phyloP scores from a whole-genome alignment of 1,140 invertebrate species.

The Lanistes nyassanus region DNA sequence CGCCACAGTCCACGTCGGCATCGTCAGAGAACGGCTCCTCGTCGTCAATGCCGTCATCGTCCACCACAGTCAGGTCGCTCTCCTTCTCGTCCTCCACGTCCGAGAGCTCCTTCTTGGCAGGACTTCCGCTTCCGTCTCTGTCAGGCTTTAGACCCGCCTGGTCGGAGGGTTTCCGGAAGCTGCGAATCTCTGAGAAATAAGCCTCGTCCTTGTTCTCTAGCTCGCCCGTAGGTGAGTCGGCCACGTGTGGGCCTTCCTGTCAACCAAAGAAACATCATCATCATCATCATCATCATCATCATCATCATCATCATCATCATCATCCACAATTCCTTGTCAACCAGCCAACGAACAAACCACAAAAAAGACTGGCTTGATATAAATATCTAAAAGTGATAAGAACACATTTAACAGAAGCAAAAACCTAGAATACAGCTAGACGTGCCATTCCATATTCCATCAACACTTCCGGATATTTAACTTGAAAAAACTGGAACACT shows the following conservation, averaged over 20 bases:
- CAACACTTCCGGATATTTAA: no score
- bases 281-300: no score
- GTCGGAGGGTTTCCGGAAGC: constrained; percentile 79
- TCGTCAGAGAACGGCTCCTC: constrained; percentile 27
- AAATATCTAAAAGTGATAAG: no score
- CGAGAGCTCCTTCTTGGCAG: constrained; percentile 24
- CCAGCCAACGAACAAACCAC: no score
- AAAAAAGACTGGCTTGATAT: no score
- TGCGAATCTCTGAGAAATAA: constrained; percentile 88
- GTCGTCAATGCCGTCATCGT: constrained; percentile 36
- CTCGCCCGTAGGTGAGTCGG: constrained; percentile 80
- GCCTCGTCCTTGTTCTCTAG: constrained; percentile 85
- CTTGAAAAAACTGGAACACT: no score
- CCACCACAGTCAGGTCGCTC: constrained; percentile 27
- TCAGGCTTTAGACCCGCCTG: constrained; percentile 25
- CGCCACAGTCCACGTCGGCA: constrained; percentile 34
- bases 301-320: no score
- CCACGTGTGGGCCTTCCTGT: constrained; percentile 72
- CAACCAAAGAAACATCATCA: background rate
- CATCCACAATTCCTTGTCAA: no score
- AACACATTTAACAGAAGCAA: no score
- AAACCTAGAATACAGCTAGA: no score
- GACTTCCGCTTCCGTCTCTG: background rate
- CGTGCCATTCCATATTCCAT: no score
- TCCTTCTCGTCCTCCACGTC: constrained; percentile 22